phyloP scores from a whole-genome alignment of 2,113 vertebrate species.

The Urocynchramus pylzowi region DNA sequence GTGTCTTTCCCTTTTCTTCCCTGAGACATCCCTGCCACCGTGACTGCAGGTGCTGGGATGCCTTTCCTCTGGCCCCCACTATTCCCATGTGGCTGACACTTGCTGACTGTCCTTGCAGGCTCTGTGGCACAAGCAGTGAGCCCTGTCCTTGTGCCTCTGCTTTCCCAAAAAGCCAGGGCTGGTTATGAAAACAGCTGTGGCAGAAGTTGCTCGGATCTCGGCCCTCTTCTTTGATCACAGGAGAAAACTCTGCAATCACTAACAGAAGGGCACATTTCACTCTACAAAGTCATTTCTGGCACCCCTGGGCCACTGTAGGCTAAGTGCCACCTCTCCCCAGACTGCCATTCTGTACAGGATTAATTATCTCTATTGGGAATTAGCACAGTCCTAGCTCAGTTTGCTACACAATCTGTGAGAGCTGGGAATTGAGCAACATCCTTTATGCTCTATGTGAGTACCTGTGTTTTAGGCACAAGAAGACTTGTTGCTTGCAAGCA shows the following conservation, averaged over 20 bases:
- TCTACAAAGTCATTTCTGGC: background rate
- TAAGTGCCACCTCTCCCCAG: background rate
- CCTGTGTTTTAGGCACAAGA: background rate
- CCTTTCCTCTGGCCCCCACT: background rate
- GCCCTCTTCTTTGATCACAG: background rate
- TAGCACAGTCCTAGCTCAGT: background rate
- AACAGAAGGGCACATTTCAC: background rate
- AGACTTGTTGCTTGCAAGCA: background rate
- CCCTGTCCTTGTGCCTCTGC: background rate
- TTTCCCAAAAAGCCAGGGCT: background rate
- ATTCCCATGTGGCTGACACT: rapidly evolving
- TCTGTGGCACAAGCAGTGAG: background rate
- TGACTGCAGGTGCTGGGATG: background rate
- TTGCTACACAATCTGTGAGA: background rate
- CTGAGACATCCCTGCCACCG: background rate
- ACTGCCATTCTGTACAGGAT: background rate
- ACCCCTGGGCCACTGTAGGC: background rate
- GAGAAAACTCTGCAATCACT: background rate
- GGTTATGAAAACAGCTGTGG: background rate
- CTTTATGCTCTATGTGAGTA: background rate
- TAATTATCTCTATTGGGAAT: background rate
- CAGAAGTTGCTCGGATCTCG: background rate
- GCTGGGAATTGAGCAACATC: background rate
- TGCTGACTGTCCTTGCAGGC: background rate
- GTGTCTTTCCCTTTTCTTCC: background rate